Evolutionary conservation across 2,888 invertebrate genomes (phyloP), one percentile per base, ranked within the genome.

Genomic region (Nomada fucata): DNA sequence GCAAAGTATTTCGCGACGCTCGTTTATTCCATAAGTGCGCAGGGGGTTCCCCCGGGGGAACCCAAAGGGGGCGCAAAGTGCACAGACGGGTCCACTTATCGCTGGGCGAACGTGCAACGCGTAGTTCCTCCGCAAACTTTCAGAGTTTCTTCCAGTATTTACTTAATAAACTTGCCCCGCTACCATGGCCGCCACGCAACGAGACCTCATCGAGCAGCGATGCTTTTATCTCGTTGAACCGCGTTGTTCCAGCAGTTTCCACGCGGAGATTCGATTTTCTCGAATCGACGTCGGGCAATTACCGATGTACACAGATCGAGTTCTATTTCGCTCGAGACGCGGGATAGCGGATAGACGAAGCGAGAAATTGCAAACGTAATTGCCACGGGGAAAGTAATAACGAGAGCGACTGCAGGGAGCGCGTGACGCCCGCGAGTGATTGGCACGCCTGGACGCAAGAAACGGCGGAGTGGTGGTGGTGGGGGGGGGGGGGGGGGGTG

Each of bases 171-270:
- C 11, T 65, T 23, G 26, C 11, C 26, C 50, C 18, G 18, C 11
- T 55, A 18, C 42, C 55, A 36, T 36, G 15, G 44, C 64, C 63
- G 13, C 44, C n/a, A 23, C n/a, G 13, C 29, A 50, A 29, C 29
- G 11, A 18, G 7, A 65, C 2, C 29, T 50, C 50, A 29, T 65
- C 29, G 65, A 65, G 52, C 52, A 65, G 29, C 52, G 52, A 67
- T 52, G 26, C 52, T 52, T 36, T 7, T 36, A 18, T 60, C 36
- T 9, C 23, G 4, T 23, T 0, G 15, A 26, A 7, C 13, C 11
- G 5, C 13, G 70, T 29, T 15, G 23, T 47, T 50, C 9, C 44
- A 4, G 29, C 42, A 42, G 42, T 71, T 71, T 71, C 42, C 2
- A 47, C 44, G 13, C 29, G 15, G 23, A 23, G 44, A 23, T 52